Base-by-base conservation (phyloP, 2,113 vertebrate genomes). In the Neodon shergylaensis region DNA sequence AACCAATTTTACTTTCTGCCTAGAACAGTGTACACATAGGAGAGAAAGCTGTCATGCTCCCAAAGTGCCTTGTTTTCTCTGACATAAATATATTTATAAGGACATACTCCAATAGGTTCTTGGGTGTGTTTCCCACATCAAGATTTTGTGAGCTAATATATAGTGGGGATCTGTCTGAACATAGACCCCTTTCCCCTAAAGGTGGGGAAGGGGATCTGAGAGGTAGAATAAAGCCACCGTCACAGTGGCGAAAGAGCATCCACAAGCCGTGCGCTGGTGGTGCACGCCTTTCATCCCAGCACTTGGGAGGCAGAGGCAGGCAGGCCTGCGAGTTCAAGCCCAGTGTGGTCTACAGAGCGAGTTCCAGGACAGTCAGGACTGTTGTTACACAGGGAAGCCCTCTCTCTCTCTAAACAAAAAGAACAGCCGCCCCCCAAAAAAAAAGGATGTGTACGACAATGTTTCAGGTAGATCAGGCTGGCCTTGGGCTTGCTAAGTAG, bases 21-120 rank as follows among this genome's bases (percentile, higher is more conserved):
- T 98, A 98, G 97, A 97, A 97, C 93, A 97, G 95, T 97, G 78
- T 98, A 97, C 97, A 39, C 89, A 94, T 98, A 98, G 97, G 94
- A 94, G 24, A 98, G 95, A 96, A 95, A 95, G 97, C 97, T 68
- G 11, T 98, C 98, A 96, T 97, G 95, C 95, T 98, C 97, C 98
- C 92, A 44, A 98, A 98, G 98, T 98, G 98, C 98, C 98, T 98
- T 98, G 98, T 98, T 98, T 98, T 98, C 96, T 97, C 94, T 81
- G 83, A 96, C 96, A 98, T 91, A 98, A 98, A 98, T 98, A 98
- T 98, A 98, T 98, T 98, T 98, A 98, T 98, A 98, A 98, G 97
- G 98, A 97, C 94, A 97, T 98, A 97, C 98, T 98, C 97, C 97
- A 97, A 74, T 97, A 96, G 97, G 96, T 91, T 97, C 93, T 96